Percentiles rank a stretch among this genome's conserved stretches.
These are phyloP conservation scores for Drosophila vallismaia DNA, from an alignment of 2,888 invertebrate genomes.

Conservation along the genomic window DNA sequence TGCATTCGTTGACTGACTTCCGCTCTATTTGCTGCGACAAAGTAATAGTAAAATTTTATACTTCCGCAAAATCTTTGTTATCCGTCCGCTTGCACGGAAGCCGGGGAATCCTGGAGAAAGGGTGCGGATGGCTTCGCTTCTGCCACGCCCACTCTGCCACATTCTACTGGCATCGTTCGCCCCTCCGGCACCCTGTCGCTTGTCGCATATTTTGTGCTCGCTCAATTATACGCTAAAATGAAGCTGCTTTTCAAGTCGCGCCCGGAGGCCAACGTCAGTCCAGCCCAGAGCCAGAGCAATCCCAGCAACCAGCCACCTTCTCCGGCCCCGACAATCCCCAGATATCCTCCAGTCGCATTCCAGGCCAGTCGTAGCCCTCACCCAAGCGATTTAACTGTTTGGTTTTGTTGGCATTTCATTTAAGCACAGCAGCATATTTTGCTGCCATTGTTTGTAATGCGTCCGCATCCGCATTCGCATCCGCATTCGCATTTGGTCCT, in stretches of 20 bases:
- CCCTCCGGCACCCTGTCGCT: constrained; percentile 62
- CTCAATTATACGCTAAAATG: constrained; percentile 78
- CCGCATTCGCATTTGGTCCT: constrained; percentile 38
- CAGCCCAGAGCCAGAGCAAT: constrained; percentile 17
- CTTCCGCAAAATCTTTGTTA: constrained; percentile 74
- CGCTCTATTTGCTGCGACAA: constrained; percentile 76
- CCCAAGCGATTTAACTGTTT: constrained; percentile 61
- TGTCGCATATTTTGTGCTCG: constrained; percentile 73
- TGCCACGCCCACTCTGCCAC: constrained; percentile 50
- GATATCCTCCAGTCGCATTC: constrained; percentile 19
- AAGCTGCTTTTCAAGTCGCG: constrained; percentile 68
- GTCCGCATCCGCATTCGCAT: constrained; percentile 48
- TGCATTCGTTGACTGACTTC: constrained; percentile 74
- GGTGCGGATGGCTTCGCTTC: not conserved
- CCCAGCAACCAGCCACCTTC: constrained; percentile 5
- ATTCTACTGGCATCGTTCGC: constrained; percentile 36
- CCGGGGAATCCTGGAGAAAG: constrained; percentile 16
- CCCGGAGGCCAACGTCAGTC: constrained; percentile 47
- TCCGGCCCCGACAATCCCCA: not conserved
- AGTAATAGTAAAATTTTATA: constrained; percentile 77
- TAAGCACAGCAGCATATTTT: constrained; percentile 71
- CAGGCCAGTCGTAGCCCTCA: constrained; percentile 27
- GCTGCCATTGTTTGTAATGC: constrained; percentile 69
- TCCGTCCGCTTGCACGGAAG: constrained; percentile 46
- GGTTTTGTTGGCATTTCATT: constrained; percentile 74